Percentiles rank a stretch among this genome's conserved stretches.
Conservation (phyloP, 2,113 vertebrate genomes). For the Cottus gobio region DNA sequence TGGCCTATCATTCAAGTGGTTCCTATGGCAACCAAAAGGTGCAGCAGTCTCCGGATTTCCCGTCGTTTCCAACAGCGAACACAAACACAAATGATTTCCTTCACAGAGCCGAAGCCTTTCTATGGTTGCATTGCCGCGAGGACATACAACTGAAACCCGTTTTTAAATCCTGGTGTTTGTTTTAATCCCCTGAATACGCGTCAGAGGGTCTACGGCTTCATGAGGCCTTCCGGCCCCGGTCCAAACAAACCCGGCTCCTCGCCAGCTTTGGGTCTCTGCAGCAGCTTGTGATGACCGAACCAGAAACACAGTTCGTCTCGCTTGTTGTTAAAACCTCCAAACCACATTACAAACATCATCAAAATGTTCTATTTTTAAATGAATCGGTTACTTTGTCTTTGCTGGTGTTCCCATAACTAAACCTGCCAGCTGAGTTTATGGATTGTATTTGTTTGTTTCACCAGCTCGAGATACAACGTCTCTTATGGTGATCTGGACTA, state of each 20-base stretch:
- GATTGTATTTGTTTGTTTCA: background rate
- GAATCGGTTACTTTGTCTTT: background rate
- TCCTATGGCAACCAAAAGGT: slow-evolving; percentile 63
- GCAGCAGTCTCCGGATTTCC: slow-evolving; percentile 19
- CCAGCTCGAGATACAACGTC: background rate
- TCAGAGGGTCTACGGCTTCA: no score
- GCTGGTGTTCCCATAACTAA: no score
- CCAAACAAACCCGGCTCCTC: no score
- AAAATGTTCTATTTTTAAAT: background rate
- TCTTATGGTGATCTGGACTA: background rate
- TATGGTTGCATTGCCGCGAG: no score
- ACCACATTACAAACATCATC: no score
- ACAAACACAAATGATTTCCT: no score
- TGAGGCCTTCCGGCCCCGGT: no score
- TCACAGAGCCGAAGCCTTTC: no score
- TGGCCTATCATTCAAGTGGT: slow-evolving; percentile 49
- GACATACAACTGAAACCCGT: background rate
- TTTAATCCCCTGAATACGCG: background rate
- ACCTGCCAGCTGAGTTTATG: background rate
- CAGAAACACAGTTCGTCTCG: no score
- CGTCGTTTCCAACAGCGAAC: background rate
- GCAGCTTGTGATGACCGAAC: no score
- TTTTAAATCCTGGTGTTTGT: background rate
- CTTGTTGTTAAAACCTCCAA: no score
- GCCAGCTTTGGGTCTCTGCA: no score